Percentiles rank a stretch among this genome's conserved stretches.
Evolutionary conservation across 2,888 invertebrate species (phyloP).

Genomic region (Pasiphila rectangulata): DNA sequence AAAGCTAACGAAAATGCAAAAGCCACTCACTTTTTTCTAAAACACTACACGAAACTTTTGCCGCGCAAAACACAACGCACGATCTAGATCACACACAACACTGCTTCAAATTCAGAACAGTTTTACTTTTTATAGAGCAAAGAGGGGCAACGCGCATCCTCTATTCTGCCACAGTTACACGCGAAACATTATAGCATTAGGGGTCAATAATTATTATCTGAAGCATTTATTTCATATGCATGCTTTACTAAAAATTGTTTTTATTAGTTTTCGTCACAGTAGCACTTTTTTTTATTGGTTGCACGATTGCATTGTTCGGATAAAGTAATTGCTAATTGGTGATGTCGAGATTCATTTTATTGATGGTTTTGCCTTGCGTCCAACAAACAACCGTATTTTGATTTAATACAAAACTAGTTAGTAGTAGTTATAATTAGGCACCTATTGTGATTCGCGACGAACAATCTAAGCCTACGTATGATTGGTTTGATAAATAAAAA

Average conservation of each 20-base stretch:
- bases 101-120: conserved; percentile 56
- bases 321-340: conserved; percentile 2
- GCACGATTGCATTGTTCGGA: conserved; percentile 12
- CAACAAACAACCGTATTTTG: too few species aligned
- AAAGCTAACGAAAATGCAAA: neutral
- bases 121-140: conserved; percentile 61
- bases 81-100: conserved; percentile 51
- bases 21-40: conserved; percentile 8
- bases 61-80: conserved; percentile 46
- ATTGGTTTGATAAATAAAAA: too few species aligned
- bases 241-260: neutral
- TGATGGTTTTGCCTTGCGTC: neutral
- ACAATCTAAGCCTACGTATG: too few species aligned
- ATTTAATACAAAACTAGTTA: too few species aligned
- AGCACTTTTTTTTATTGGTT: conserved; percentile 2
- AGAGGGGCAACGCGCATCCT: conserved; percentile 51
- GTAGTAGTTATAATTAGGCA: too few species aligned
- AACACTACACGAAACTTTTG: conserved; percentile 33
- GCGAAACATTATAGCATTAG: conserved; percentile 38
- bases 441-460: too few species aligned
- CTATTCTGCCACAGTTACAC: conserved; percentile 23
- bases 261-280: conserved; percentile 14
- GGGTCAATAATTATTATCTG: conserved; percentile 17
- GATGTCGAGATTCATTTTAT: neutral
- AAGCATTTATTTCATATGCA: conserved; percentile 31